Conservation (phyloP, 2,888 invertebrate species). For the Eilema depressum region DNA sequence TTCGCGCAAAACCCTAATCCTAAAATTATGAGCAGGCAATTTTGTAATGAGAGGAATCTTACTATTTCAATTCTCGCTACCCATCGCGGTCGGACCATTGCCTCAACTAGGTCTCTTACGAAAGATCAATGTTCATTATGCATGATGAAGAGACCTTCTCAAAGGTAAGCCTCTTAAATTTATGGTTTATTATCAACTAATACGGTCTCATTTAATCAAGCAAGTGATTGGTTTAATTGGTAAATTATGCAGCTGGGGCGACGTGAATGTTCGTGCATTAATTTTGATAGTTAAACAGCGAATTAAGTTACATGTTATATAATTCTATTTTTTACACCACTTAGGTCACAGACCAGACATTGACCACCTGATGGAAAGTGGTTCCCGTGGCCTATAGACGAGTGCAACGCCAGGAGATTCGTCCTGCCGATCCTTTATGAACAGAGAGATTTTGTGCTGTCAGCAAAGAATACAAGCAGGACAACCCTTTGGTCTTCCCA, state of each 20-base stretch:
- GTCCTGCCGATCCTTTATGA: too few relatives aligned
- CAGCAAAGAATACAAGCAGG: too few relatives aligned
- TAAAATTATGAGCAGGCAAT: too few relatives aligned
- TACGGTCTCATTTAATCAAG: slow-evolving; percentile 2
- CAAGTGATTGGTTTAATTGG: background rate
- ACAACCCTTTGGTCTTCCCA: too few relatives aligned
- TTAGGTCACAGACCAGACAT: too few relatives aligned
- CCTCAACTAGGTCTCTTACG: slow-evolving; percentile 21
- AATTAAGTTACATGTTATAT: background rate
- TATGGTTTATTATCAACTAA: background rate
- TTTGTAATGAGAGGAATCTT: background rate
- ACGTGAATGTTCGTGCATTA: background rate
- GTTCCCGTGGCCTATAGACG: too few relatives aligned
- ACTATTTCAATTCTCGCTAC: background rate
- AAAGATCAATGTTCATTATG: slow-evolving; percentile 18
- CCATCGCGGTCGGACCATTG: background rate
- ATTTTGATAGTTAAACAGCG: background rate
- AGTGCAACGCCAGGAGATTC: too few relatives aligned
- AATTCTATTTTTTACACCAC: background rate
- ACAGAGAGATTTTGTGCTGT: too few relatives aligned
- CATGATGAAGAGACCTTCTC: background rate
- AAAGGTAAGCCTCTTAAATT: slow-evolving; percentile 10
- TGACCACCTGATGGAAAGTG: too few relatives aligned
- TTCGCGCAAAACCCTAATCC: too few relatives aligned
- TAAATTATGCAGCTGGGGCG: slow-evolving; percentile 2